Conservation (phyloP, 1,140 invertebrate species). For the Trinorchestia longiramus region DNA sequence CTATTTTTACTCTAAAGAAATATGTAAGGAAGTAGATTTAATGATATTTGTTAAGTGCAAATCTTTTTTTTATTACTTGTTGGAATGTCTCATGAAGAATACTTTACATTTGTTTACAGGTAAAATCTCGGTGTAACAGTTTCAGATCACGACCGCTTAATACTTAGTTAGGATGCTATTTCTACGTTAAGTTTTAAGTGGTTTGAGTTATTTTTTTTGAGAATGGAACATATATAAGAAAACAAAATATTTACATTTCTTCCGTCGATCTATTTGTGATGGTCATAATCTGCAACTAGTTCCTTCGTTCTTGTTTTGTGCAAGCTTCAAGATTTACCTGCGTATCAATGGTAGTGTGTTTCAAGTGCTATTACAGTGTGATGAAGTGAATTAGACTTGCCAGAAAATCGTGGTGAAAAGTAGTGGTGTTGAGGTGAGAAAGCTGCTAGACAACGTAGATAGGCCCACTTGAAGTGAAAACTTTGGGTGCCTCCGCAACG, state of each 20-base stretch:
- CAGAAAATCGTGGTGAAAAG: neutral
- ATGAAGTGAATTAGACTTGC: neutral
- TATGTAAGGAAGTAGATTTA: neutral
- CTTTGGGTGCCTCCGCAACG: neutral
- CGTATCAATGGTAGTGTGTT: neutral
- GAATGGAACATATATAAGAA: neutral
- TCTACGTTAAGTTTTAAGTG: neutral
- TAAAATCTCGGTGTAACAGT: neutral
- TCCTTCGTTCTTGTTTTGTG: neutral
- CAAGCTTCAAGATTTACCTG: neutral
- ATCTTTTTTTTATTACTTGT: neutral
- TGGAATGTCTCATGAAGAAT: neutral
- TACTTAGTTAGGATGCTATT: neutral
- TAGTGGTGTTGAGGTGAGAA: neutral
- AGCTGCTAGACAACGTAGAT: neutral
- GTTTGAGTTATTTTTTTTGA: neutral
- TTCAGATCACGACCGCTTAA: neutral
- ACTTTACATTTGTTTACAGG: neutral
- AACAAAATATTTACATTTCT: neutral
- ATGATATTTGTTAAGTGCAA: neutral
- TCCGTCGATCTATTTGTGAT: neutral
- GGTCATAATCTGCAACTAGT: neutral
- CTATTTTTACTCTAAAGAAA: neutral
- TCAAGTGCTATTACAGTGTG: neutral
- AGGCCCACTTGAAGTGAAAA: neutral